phyloP scores from a whole-genome alignment of 2,113 vertebrate genomes.

The Campylomormyrus tamandua region DNA sequence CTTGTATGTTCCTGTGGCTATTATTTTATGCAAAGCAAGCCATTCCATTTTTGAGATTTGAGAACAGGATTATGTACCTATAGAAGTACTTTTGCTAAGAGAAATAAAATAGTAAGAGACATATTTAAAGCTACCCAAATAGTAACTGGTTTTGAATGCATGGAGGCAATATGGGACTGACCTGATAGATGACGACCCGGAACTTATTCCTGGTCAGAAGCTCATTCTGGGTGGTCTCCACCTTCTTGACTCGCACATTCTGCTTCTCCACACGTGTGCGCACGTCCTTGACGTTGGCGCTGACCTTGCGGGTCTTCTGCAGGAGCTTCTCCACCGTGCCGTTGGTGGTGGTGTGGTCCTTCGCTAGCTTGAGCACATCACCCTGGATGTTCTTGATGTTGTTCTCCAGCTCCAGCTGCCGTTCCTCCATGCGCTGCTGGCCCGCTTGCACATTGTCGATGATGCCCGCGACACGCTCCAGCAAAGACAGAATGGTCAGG shows the following conservation, averaged over 20 bases:
- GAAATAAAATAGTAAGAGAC: neutral
- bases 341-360: constrained; percentile 76
- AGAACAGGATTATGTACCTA: neutral
- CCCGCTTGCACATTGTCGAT: constrained; percentile 86
- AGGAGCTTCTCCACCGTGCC: constrained; percentile 80
- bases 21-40: neutral
- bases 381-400: constrained; percentile 83
- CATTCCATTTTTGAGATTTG: neutral
- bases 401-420: constrained; percentile 79
- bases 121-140: neutral
- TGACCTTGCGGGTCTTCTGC: constrained; percentile 88
- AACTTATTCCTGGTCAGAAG: constrained; percentile 94
- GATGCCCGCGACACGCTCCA: constrained; percentile 88
- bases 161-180: constrained; percentile 45
- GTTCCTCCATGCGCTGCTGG: constrained; percentile 90
- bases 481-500: constrained; percentile 82
- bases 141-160: neutral
- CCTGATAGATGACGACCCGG: constrained; percentile 94
- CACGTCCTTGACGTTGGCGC: constrained; percentile 86
- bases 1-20: neutral
- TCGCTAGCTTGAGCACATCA: constrained; percentile 80
- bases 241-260: constrained; percentile 73
- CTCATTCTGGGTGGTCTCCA: constrained; percentile 84
- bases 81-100: neutral
- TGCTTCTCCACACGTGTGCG: constrained; percentile 83